Conservation (phyloP, 2,113 vertebrate species). For the Neogobius melanostomus region DNA sequence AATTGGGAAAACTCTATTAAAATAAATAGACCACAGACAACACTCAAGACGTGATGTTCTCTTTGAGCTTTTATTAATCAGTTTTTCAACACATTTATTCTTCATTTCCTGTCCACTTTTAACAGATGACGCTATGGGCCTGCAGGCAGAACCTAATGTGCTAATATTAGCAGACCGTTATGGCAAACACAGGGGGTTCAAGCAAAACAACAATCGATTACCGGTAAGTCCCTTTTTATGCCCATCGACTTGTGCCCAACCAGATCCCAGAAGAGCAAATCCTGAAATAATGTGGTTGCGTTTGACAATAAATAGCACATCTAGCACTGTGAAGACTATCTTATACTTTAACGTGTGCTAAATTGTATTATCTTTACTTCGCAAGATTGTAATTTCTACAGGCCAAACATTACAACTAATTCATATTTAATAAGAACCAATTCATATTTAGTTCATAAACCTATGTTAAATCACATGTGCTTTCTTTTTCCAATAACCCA, state of each 20-base stretch:
- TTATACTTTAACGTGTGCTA: not conserved
- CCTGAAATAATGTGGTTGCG: slow-evolving; percentile 48
- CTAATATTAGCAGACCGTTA: slow-evolving; percentile 53
- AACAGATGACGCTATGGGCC: slow-evolving; percentile 18
- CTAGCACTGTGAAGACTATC: not conserved
- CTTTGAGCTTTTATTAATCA: slow-evolving; percentile 19
- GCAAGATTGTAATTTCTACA: no score
- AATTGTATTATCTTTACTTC: no score
- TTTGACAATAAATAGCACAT: slow-evolving; percentile 13
- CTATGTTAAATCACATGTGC: no score
- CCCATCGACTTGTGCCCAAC: slow-evolving; percentile 42
- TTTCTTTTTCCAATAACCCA: no score
- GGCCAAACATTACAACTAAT: no score
- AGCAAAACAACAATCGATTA: slow-evolving; percentile 60
- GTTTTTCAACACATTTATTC: slow-evolving; percentile 29
- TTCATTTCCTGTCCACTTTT: slow-evolving; percentile 39
- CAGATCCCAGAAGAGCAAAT: slow-evolving; percentile 42
- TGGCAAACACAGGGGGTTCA: slow-evolving; percentile 18
- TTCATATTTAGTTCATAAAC: no score
- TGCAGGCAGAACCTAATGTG: slow-evolving; percentile 31
- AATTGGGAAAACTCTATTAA: slow-evolving; percentile 19
- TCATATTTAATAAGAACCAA: no score
- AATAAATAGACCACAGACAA: slow-evolving; percentile 5
- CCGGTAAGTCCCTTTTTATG: slow-evolving; percentile 28
- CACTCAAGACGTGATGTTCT: slow-evolving; percentile 13